Evolutionary conservation across 2,888 invertebrate genomes (phyloP).

Genomic region (Hylaea fasciaria): DNA sequence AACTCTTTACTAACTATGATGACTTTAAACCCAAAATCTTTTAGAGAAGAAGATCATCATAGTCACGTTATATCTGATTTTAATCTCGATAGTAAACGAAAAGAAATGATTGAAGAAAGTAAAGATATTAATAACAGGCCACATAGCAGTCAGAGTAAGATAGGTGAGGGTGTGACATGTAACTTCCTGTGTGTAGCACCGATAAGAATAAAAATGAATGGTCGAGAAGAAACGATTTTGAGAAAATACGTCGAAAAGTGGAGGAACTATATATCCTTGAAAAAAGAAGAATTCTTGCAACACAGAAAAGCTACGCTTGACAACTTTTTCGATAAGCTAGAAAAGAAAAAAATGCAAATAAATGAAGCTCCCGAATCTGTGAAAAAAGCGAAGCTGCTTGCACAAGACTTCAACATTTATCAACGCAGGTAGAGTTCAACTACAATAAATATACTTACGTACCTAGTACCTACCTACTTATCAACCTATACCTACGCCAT

Average conservation of each 20-base stretch:
- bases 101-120: slow-evolving; percentile 14
- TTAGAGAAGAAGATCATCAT: slow-evolving; percentile 41
- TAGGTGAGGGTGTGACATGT: slow-evolving; percentile 43
- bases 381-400: slow-evolving; percentile 60
- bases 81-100: slow-evolving; percentile 34
- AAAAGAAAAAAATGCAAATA: slow-evolving; percentile 63
- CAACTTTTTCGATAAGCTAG: slow-evolving; percentile 71
- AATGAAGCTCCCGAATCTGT: slow-evolving; percentile 49
- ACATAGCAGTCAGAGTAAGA: slow-evolving; percentile 17
- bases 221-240: slow-evolving; percentile 52
- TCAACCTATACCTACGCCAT: no score
- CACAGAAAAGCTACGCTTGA: slow-evolving; percentile 66
- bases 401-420: slow-evolving; percentile 71
- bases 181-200: slow-evolving; percentile 62
- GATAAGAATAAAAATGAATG: slow-evolving; percentile 55
- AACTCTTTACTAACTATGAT: slow-evolving; percentile 72
- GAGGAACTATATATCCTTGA: slow-evolving; percentile 60
- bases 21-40: slow-evolving; percentile 60
- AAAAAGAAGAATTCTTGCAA: slow-evolving; percentile 56
- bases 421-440: slow-evolving; percentile 67
- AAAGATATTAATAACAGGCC: slow-evolving; percentile 7
- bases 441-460: no score
- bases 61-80: slow-evolving; percentile 20
- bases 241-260: slow-evolving; percentile 70
- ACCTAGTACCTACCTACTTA: no score